Evolutionary conservation across 2,113 vertebrate species (phyloP).

Genomic region (Labeo catla): DNA sequence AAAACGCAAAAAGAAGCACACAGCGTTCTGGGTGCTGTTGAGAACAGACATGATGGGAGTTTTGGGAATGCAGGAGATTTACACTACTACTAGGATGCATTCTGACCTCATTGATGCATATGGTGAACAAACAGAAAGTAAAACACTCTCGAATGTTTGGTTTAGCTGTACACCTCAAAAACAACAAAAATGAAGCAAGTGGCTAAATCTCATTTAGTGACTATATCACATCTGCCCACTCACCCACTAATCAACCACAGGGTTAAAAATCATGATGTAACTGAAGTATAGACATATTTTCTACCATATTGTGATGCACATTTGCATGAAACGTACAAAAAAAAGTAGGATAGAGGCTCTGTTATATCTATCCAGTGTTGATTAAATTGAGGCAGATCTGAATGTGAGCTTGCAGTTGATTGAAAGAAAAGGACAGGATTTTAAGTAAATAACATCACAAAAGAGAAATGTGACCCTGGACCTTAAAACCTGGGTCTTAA

Average conservation of each 20-base stretch:
- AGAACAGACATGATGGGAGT: conserved; percentile 18
- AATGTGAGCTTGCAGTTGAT: neutral
- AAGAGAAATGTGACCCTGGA: neutral
- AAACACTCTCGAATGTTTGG: neutral
- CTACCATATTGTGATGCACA: neutral
- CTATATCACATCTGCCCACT: neutral
- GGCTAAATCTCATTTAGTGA: no score
- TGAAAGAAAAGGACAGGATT: neutral
- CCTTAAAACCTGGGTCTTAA: no score
- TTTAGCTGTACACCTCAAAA: neutral
- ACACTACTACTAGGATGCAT: neutral
- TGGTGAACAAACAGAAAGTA: neutral
- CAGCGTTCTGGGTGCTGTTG: neutral
- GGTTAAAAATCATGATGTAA: neutral
- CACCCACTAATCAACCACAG: neutral
- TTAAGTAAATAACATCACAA: neutral
- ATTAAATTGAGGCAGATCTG: neutral
- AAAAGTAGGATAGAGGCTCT: neutral
- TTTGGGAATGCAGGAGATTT: neutral
- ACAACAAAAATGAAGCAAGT: neutral
- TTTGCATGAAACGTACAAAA: neutral
- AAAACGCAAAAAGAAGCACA: neutral
- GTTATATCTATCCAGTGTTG: neutral
- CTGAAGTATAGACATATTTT: neutral
- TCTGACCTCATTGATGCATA: neutral